Evolutionary conservation across 2,888 invertebrate genomes (phyloP).

Genomic region (Pseudanteris insignis): DNA sequence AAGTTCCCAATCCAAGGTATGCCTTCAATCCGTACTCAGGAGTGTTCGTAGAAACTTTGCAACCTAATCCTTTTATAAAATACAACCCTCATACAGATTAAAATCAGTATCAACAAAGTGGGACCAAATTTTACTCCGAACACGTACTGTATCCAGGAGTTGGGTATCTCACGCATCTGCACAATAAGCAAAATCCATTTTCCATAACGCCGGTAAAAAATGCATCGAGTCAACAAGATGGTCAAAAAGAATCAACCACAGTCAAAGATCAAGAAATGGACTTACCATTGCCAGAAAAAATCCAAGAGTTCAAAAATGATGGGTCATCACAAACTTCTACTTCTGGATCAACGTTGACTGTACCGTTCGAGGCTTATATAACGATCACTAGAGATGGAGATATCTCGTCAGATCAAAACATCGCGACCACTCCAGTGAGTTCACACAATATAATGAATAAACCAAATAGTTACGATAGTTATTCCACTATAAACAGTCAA

Average conservation of each 20-base stretch:
- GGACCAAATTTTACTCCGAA: conserved; percentile 41
- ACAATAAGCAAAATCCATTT: conserved; percentile 12
- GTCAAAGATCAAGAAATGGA: conserved; percentile 9
- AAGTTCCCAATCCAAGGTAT: conserved; percentile 5
- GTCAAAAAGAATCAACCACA: conserved; percentile 1
- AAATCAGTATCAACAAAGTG: conserved; percentile 41
- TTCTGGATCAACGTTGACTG: conserved; percentile 52
- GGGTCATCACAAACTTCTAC: conserved; percentile 10
- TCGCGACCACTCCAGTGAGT: conserved; percentile 5
- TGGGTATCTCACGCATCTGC: conserved; percentile 28
- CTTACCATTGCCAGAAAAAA: conserved; percentile 20
- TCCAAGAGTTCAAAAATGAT: conserved; percentile 22
- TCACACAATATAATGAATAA: conserved; percentile 1
- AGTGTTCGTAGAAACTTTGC: conserved; percentile 14
- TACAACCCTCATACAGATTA: conserved; percentile 29
- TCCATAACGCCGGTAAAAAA: conserved; percentile 6
- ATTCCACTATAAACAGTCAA: conserved; percentile 37
- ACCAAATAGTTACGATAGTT: conserved; percentile 33
- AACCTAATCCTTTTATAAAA: conserved; percentile 33
- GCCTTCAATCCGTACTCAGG: conserved; percentile 25
- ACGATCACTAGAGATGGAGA: conserved; percentile 55
- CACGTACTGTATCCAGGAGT: conserved; percentile 29
- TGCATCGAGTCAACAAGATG: neutral
- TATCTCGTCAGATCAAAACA: conserved; percentile 2
- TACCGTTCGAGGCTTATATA: conserved; percentile 62